Conservation (phyloP, 2,113 vertebrate species). For the Uria aalge region DNA sequence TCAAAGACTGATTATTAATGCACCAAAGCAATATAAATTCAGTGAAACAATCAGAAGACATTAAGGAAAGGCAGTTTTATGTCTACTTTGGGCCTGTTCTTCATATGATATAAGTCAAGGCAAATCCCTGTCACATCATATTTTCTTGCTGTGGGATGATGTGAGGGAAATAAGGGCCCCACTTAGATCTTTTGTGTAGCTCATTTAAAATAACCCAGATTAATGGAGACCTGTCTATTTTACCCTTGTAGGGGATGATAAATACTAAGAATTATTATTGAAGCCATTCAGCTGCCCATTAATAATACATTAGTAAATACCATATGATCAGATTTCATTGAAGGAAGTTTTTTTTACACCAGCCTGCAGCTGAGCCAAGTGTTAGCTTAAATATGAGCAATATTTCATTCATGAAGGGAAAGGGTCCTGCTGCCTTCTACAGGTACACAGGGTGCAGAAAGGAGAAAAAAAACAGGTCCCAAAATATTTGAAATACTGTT, state of each 20-base stretch:
- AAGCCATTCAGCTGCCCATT: not conserved
- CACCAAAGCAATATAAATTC: constrained; percentile 16
- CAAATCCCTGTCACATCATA: not conserved
- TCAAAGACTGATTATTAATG: constrained; percentile 3
- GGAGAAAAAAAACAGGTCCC: not conserved
- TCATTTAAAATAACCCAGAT: constrained; percentile 40
- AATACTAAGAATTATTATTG: constrained; percentile 17
- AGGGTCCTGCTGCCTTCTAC: not conserved
- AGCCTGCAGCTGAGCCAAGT: not conserved
- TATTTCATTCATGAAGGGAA: constrained; percentile 13
- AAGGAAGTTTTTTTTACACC: not conserved
- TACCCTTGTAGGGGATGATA: not conserved
- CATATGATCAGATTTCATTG: constrained; percentile 18
- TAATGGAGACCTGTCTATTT: constrained; percentile 20
- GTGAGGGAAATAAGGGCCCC: not conserved
- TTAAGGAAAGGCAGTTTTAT: constrained; percentile 27
- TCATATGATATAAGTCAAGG: not conserved
- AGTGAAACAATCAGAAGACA: constrained; percentile 19
- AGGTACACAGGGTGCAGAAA: not conserved
- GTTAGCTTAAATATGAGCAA: not conserved
- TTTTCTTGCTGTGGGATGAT: not conserved
- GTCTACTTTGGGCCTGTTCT: not conserved
- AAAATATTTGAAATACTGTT: not conserved
- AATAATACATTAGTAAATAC: constrained; percentile 57
- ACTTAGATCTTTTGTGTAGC: not conserved